Base-by-base conservation (phyloP, 1,140 invertebrate genomes). In the Aphis craccivora region DNA sequence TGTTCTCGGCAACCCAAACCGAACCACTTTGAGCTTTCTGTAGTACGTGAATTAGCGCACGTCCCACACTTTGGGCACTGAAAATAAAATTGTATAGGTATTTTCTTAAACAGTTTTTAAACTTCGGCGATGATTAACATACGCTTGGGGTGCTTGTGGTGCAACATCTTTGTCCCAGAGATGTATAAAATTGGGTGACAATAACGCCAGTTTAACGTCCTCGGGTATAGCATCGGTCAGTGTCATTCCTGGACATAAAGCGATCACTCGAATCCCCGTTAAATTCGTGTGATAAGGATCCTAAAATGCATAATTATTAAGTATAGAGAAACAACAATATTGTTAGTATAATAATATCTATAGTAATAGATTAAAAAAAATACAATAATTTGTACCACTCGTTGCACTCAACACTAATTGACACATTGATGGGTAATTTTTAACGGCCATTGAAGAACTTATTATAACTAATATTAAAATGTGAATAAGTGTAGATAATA, bases 1-100 rank as follows among this genome's bases (percentile, higher is more conserved):
- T 96, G 94, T 97, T 97, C 94, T 97, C 97, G 9, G 97, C 96
- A 20, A 97, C 94, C 97, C 97, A 97, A 35, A 97, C 96, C 8
- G 96, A 96, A 37, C 97, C 97, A 94, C 96, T 97, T 93, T 96
- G 96, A 37, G 96, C 97, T 94, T 96, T 97, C 90, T 95, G 95
- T 37, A 97, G 94, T 20, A 97, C 95, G 76, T 97, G 96, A 89
- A 97, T 95, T 94, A 97, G 94, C 9, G 96, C 96, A 94, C 96
- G 96, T 0, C 96, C 96, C 11, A 97, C 96, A 94, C 97, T 96
- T 93, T 97, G 97, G 7, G 96, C 94, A 94, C 97, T 97, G 95
- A 7, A 96, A 96, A 92, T 94, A 94, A 94, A 94, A 53, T 53
- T 22, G 37, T 40, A 4, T 14, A 51, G 14, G 7, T 89, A n/a